Evolutionary conservation across 2,888 invertebrate genomes (phyloP).

Genomic region (Monochamus alternatus): DNA sequence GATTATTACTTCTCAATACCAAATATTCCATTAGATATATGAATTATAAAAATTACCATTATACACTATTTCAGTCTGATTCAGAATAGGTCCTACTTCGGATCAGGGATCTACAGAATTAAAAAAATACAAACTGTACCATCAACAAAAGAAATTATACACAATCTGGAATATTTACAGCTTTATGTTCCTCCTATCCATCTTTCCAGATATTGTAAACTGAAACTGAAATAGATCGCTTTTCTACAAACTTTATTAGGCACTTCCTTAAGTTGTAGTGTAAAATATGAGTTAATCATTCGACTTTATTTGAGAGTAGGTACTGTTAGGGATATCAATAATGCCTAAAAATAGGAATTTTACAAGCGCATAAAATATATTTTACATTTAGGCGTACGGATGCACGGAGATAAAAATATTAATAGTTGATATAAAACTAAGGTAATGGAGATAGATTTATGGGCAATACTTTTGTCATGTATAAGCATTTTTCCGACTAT

Average conservation of each 20-base stretch:
- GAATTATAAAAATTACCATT: no score
- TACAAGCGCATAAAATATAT: not conserved
- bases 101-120: no score
- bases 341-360: not conserved
- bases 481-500: no score
- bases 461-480: no score
- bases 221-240: not conserved
- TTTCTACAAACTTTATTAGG: not conserved
- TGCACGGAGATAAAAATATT: not conserved
- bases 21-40: no score
- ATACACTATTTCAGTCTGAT: no score
- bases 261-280: not conserved
- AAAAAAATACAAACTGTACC: no score
- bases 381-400: not conserved
- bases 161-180: not conserved
- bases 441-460: not conserved
- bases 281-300: not conserved
- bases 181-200: not conserved
- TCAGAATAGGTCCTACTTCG: no score
- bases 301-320: not conserved
- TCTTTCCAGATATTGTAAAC: not conserved
- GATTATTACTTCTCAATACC: no score
- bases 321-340: not conserved
- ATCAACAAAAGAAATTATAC: not conserved
- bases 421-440: not conserved